Percentiles rank a stretch among this genome's conserved stretches.
phyloP scores from a whole-genome alignment of 2,797 vertebrate species.

The Myiotriccus ornatus region DNA sequence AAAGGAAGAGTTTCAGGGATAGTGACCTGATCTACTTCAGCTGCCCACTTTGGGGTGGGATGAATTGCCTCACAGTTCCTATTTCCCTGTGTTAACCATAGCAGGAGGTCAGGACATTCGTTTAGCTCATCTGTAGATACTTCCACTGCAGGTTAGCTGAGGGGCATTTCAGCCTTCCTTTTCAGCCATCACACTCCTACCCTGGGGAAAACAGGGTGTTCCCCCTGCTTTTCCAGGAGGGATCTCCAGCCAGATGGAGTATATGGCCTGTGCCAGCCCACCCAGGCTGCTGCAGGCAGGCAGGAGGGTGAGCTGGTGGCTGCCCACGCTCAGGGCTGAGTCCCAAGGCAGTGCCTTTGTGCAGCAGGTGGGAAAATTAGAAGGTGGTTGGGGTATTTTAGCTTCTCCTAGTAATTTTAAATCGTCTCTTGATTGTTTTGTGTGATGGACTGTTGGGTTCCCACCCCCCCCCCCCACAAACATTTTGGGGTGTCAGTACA shows the following conservation, averaged over 20 bases:
- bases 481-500: accelerated
- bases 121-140: background rate
- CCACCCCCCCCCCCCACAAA: accelerated
- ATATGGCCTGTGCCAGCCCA: accelerated
- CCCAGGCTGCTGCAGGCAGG: background rate
- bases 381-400: background rate
- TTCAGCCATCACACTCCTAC: background rate
- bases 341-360: background rate
- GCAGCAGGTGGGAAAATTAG: background rate
- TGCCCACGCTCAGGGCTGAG: background rate
- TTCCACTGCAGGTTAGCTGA: background rate
- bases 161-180: background rate
- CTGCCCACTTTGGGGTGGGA: background rate
- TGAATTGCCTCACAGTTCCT: background rate
- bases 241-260: background rate
- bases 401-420: background rate
- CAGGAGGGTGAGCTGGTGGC: background rate
- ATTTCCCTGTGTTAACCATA: background rate
- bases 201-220: background rate
- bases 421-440: background rate
- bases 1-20: background rate
- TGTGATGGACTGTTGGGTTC: background rate
- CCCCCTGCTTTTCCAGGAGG: background rate
- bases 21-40: background rate
- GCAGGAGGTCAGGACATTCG: background rate